Evolutionary conservation across 2,888 invertebrate genomes (phyloP).

Genomic region (Agrotis ipsilon): DNA sequence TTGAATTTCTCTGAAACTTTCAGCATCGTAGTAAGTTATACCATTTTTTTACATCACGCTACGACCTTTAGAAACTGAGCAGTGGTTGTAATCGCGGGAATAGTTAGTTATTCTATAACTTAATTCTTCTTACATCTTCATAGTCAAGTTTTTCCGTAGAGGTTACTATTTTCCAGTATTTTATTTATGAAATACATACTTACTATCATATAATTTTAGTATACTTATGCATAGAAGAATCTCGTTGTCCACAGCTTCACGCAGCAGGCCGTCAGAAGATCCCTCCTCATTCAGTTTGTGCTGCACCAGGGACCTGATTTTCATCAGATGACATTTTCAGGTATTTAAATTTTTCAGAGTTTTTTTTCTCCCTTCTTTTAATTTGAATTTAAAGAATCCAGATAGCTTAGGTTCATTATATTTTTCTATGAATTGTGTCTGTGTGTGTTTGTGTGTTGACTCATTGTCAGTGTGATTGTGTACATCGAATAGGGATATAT

Average conservation of each 20-base stretch:
- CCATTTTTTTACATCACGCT: too few relatives aligned
- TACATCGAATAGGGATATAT: not conserved
- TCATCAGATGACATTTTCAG: not conserved
- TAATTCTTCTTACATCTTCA: too few relatives aligned
- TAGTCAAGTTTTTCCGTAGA: not conserved
- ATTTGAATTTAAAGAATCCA: not conserved
- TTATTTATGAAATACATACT: constrained; percentile 7
- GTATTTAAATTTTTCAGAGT: too few relatives aligned
- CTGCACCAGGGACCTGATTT: not conserved
- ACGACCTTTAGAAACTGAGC: too few relatives aligned
- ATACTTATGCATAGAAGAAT: constrained; percentile 24
- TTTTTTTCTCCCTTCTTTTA: not conserved
- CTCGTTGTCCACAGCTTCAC: not conserved
- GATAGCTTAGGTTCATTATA: not conserved
- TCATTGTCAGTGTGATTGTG: not conserved
- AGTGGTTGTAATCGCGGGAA: too few relatives aligned
- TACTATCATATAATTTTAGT: not conserved
- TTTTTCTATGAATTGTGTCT: not conserved
- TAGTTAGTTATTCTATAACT: too few relatives aligned
- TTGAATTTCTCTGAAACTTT: too few relatives aligned
- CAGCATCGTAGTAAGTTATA: too few relatives aligned
- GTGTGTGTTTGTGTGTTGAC: not conserved
- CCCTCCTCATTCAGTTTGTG: not conserved
- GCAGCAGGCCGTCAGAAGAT: not conserved
- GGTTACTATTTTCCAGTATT: not conserved